Base-by-base conservation (phyloP, 2,888 invertebrate genomes). In the Dryomyza anilis region DNA sequence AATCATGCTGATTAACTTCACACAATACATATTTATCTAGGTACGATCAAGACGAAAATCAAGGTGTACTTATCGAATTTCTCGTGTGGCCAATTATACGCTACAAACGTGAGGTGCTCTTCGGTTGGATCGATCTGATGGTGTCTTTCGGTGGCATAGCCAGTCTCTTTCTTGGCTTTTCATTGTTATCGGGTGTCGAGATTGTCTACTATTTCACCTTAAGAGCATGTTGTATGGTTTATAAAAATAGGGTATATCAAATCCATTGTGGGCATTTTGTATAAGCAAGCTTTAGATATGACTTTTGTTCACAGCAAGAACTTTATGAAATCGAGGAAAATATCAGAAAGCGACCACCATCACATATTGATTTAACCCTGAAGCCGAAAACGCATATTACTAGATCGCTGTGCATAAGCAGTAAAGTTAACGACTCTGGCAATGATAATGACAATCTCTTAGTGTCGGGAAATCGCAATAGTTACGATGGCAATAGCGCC, bases 41-140 rank as follows among this genome's bases (percentile, higher is more conserved):
- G 50, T 68, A 70, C 53, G 75, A 72, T 3, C 72, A 71, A 48
- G 73, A 27, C 68, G 76, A 66, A 63, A 77, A 67, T 69, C 81
- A 46, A 74, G 69, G 79, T 3, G 78, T 84, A 0, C 68, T 77
- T 25, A 78, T 84, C 5, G 83, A 90, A 78, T 92, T 91, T 76
- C 88, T 91, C 0, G 91, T 91, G 1, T 93, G 92, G 92, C 82
- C 81, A 2, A 78, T 81, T 61, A 89, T 92, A 27, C 86, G 89
- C 3, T 93, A 91, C 77, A 92, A 91, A 76, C 87, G 92, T 30
- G 92, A 93, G 79, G 92, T 93, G 19, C 86, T 91, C 46, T 93
- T 93, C 77, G 93, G 93, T 63, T 92, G 92, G 92, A 91, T 93
- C 1, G 93, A 93, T 83, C 85, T 93, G 58, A 78, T 93, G 48